These are phyloP conservation scores for Drosophila azteca DNA, from an alignment of 1,140 invertebrate genomes.

Conservation along the genomic window DNA sequence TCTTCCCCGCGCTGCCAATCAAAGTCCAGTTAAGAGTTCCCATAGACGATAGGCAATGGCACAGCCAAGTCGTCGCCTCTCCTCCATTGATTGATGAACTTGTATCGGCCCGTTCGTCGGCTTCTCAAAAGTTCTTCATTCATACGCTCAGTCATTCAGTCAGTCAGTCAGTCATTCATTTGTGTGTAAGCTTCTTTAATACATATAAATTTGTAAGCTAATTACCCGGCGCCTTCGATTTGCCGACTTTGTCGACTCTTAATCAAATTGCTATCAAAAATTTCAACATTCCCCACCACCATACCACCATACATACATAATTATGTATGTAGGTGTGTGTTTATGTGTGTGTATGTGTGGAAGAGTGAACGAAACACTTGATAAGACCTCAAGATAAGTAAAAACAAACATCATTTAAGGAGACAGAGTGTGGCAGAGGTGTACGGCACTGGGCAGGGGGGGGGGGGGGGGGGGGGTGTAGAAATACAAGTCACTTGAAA, in stretches of 20 bases:
- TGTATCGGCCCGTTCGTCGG: neutral
- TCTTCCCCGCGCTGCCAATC: conserved; percentile 11
- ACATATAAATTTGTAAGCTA: conserved; percentile 42
- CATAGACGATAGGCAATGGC: neutral
- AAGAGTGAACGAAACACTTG: conserved; percentile 38
- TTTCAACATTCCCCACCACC: too few relatives aligned
- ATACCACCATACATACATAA: too few relatives aligned
- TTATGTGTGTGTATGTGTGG: too few relatives aligned
- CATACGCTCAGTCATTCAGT: neutral
- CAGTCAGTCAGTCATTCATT: too few relatives aligned
- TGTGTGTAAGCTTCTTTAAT: neutral
- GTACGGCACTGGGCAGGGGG: too few relatives aligned
- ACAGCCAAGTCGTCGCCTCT: conserved; percentile 32
- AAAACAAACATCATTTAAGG: conserved; percentile 37
- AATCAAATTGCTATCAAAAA: conserved; percentile 22
- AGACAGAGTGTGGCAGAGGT: neutral
- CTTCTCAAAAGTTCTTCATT: conserved; percentile 10
- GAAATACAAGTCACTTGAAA: conserved; percentile 54
- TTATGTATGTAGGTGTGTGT: too few relatives aligned
- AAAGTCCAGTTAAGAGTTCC: conserved; percentile 13
- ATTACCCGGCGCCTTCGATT: conserved; percentile 52
- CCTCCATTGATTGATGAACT: conserved; percentile 46
- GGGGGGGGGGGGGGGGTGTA: neutral
- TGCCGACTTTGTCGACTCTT: conserved; percentile 5
- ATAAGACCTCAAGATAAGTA: conserved; percentile 51